Conservation (phyloP, 2,797 vertebrate genomes). For the Rhinoraja longicauda region DNA sequence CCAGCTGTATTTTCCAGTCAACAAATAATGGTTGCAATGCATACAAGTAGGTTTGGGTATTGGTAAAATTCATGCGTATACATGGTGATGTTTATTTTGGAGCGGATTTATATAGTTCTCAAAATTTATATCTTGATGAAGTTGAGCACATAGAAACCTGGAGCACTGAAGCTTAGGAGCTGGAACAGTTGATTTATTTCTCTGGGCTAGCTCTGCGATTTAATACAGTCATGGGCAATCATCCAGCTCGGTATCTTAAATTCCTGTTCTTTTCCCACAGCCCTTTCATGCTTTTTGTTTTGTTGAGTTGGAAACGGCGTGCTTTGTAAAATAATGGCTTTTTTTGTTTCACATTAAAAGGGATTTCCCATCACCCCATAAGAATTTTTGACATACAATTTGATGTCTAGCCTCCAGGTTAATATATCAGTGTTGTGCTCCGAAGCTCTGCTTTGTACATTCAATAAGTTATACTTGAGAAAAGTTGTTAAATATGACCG, state of each 20-base stretch:
- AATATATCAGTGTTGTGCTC: not conserved
- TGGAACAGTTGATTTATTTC: too few species aligned
- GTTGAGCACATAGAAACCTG: not conserved
- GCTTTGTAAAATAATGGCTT: too few species aligned
- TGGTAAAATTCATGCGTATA: not conserved
- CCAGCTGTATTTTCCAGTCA: not conserved
- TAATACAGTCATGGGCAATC: too few species aligned
- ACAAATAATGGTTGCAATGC: not conserved
- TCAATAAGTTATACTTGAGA: not conserved
- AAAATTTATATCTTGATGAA: not conserved
- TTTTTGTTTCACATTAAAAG: not conserved
- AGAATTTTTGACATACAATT: not conserved
- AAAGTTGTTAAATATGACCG: not conserved
- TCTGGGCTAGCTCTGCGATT: too few species aligned
- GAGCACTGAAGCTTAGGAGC: too few species aligned
- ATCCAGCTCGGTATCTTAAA: too few species aligned
- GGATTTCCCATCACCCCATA: not conserved
- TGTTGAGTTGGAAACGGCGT: not conserved
- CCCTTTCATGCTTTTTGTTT: not conserved
- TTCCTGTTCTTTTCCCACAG: too few species aligned
- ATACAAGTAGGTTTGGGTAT: not conserved
- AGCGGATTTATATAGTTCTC: not conserved
- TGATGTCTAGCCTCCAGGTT: not conserved
- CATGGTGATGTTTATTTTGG: not conserved
- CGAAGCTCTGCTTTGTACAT: not conserved